These are phyloP conservation scores for Therioaphis trifolii DNA, from an alignment of 2,888 invertebrate genomes.

Conservation along the genomic window DNA sequence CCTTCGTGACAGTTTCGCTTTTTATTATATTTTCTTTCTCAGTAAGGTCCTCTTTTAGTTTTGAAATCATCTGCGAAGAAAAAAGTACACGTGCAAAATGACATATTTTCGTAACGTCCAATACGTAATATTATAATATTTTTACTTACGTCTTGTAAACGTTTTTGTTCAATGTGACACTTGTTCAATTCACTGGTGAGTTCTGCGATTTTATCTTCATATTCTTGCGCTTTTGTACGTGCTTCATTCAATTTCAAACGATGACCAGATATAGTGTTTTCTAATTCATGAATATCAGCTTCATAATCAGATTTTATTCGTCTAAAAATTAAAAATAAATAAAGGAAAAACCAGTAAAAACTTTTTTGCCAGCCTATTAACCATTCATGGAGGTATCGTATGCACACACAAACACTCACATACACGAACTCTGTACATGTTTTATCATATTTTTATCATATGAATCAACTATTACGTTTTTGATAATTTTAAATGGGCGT, in stretches of 20 bases:
- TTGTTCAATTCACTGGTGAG: slow-evolving; percentile 65
- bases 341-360: no score
- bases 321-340: slow-evolving; percentile 69
- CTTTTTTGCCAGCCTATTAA: no score
- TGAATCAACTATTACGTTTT: no score
- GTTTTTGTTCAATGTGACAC: slow-evolving; percentile 64
- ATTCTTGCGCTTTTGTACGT: slow-evolving; percentile 75
- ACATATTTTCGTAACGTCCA: not conserved
- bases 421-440: no score
- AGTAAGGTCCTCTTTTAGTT: slow-evolving; percentile 59
- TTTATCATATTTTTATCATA: no score
- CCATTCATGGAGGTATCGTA: no score
- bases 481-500: no score
- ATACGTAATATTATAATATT: not conserved
- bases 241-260: slow-evolving; percentile 77
- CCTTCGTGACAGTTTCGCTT: slow-evolving; percentile 71
- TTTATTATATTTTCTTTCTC: slow-evolving; percentile 76
- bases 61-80: slow-evolving; percentile 44
- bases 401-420: no score
- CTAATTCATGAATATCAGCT: slow-evolving; percentile 76
- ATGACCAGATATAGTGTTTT: slow-evolving; percentile 76
- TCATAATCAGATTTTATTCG: slow-evolving; percentile 83
- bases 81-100: not conserved
- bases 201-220: slow-evolving; percentile 73
- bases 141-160: slow-evolving; percentile 64